These are phyloP conservation scores for Sisyra terminalis DNA, from an alignment of 2,888 invertebrate genomes.

Conservation along the genomic window DNA sequence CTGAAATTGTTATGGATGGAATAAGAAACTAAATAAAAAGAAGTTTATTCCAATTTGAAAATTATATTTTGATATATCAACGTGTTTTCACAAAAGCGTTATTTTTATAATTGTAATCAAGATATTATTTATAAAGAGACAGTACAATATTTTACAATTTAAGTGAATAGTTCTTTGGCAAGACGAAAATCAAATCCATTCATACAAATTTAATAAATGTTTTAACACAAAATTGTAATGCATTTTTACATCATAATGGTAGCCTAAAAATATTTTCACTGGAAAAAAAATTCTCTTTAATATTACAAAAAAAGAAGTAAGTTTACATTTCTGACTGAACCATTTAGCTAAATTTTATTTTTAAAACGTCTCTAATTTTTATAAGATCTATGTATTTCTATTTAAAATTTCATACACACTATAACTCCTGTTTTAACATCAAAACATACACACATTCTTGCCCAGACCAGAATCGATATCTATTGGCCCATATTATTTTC, in stretches of 20 bases:
- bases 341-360: too few relatives aligned
- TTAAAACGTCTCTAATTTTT: too few relatives aligned
- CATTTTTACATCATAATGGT: too few relatives aligned
- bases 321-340: too few relatives aligned
- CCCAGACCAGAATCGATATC: neutral
- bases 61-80: conserved; percentile 25
- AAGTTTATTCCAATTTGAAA: conserved; percentile 22
- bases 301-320: too few relatives aligned
- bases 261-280: too few relatives aligned
- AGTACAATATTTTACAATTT: conserved; percentile 19
- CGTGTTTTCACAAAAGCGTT: conserved; percentile 29
- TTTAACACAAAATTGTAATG: too few relatives aligned
- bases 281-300: too few relatives aligned
- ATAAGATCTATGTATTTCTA: too few relatives aligned
- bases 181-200: conserved; percentile 15
- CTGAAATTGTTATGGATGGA: neutral
- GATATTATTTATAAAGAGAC: conserved; percentile 10
- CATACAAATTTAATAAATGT: neutral
- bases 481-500: neutral
- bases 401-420: neutral
- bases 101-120: conserved; percentile 14
- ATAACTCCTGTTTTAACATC: neutral
- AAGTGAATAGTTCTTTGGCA: conserved; percentile 26
- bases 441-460: neutral
- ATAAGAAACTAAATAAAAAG: neutral